These are phyloP conservation scores for Macaria notata DNA, from an alignment of 2,888 invertebrate genomes.

Conservation along the genomic window DNA sequence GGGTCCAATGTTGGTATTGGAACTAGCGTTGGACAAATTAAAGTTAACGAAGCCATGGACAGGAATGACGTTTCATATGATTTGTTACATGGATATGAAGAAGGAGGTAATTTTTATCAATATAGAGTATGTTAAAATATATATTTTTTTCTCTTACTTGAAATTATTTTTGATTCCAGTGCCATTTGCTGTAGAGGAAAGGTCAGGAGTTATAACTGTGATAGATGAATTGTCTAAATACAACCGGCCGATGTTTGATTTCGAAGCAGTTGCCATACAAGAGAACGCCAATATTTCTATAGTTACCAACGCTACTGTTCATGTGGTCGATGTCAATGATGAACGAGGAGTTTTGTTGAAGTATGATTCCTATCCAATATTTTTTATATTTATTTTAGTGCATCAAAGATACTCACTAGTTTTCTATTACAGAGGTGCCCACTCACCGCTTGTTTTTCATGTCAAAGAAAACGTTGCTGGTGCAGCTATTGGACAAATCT, in stretches of 20 bases:
- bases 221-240: constrained; percentile 88
- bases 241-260: constrained; percentile 86
- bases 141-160: neutral
- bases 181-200: constrained; percentile 95
- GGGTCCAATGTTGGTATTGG: constrained; percentile 93
- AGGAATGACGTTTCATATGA: constrained; percentile 88
- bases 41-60: constrained; percentile 87
- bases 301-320: constrained; percentile 92
- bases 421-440: constrained; percentile 80
- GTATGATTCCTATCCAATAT: constrained; percentile 47
- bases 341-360: constrained; percentile 85
- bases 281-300: constrained; percentile 83
- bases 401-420: no score
- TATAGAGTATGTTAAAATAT: no score
- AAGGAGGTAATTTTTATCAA: constrained; percentile 83
- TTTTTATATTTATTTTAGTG: no score
- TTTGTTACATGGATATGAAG: constrained; percentile 90
- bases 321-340: constrained; percentile 90
- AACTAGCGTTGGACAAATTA: constrained; percentile 92
- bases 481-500: constrained; percentile 87
- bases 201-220: constrained; percentile 93
- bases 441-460: constrained; percentile 87
- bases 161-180: constrained; percentile 72
- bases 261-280: constrained; percentile 91
- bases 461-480: constrained; percentile 89